Evolutionary conservation across 2,797 vertebrate species (phyloP).

Genomic region (Otolemur crassicaudatus): DNA sequence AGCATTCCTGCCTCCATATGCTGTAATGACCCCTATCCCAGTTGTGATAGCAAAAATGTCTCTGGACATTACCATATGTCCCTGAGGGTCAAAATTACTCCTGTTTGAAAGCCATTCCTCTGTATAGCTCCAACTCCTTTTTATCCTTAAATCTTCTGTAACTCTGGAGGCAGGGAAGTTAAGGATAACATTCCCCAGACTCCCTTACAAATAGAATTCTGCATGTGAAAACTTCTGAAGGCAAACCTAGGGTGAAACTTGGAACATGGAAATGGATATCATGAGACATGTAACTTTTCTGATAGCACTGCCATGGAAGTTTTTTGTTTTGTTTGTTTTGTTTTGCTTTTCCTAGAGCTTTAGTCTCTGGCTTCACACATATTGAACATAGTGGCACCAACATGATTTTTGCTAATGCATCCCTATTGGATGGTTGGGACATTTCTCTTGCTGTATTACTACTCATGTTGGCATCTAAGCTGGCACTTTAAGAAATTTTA

Average conservation of each 20-base stretch:
- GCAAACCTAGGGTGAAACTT: not conserved
- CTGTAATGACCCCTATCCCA: not conserved
- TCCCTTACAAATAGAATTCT: not conserved
- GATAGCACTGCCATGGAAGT: not conserved
- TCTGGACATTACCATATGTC: not conserved
- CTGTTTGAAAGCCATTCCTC: not conserved
- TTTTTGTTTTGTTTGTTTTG: not conserved
- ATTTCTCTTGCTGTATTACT: not conserved
- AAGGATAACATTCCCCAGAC: not conserved
- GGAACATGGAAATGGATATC: not conserved
- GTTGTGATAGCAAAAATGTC: constrained; percentile 7
- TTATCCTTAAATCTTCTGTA: not conserved
- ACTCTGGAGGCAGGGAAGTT: not conserved
- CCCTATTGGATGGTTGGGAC: not conserved
- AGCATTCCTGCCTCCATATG: not conserved
- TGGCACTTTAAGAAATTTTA: not conserved
- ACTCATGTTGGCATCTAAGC: not conserved
- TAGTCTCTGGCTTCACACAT: not conserved
- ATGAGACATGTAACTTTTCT: not conserved
- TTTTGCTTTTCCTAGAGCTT: not conserved
- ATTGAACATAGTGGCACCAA: not conserved
- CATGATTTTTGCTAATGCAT: not conserved
- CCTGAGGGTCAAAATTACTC: not conserved
- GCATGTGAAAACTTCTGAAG: not conserved
- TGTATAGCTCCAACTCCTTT: not conserved